Evolutionary conservation across 2,888 invertebrate genomes (phyloP), one percentile per base, ranked within the genome.

Genomic region (Merodon equestris): DNA sequence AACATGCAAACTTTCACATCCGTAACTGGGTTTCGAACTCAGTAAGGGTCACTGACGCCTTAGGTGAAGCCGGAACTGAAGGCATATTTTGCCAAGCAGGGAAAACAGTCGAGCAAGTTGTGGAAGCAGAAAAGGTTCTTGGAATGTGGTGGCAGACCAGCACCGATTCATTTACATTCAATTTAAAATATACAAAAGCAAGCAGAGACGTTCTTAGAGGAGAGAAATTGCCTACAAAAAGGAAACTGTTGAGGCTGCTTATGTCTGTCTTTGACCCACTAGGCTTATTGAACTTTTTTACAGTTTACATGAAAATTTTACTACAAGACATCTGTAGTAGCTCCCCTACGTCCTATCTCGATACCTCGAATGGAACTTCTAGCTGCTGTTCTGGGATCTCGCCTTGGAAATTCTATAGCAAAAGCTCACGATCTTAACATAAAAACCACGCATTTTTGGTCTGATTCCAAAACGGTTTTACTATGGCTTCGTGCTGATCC

Each of bases 381-480:
- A 1, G 82, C 82, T 5, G 83, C 84, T 0, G 71, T 84, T 0
- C 14, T 84, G 10, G 83, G 83, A 63, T 60, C 66, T 7, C 70
- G 82, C 9, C 54, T 82, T 18, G 81, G 68, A 1, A 81, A 66
- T 27, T 9, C 44, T 42, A 45, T 83, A 42, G 19, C 48, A 0
- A 66, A 75, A 27, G 63, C 27, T 0, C 82, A 76, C 38, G 63
- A 68, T 1, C 40, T 83, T 3, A 42, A 70, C 1, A 67, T 84
- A 27, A 40, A 60, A 13, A 12, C 61, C 4, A 77, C 13, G 0
- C 17, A 67, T 18, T 83, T 82, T 57, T 85, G 84, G 85, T 68
- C 83, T 2, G 84, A 85, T 47, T 85, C 84, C 0, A 82, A 67
- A 57, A 83, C 82, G 1, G 84, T 83, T 12, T 36, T 84, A 13